A percentile compares a stretch with the other conserved stretches of the same genome.
Conservation (phyloP, 1,140 invertebrate species). For the Danaus melanippus region DNA sequence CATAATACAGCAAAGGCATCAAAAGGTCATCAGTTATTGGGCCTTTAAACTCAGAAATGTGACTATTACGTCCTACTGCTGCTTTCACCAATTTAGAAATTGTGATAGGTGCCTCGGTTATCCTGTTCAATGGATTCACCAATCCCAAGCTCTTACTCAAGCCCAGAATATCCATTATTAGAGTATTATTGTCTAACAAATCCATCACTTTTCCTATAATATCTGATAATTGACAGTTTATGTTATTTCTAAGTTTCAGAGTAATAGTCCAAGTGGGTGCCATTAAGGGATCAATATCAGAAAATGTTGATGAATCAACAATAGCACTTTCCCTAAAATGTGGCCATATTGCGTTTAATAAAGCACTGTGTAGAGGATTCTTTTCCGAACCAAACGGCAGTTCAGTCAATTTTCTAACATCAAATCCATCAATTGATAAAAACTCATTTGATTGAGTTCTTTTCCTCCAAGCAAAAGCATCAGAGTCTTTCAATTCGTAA, state of each 20-base stretch:
- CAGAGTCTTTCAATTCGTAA: constrained; percentile 79
- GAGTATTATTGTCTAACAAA: constrained; percentile 48
- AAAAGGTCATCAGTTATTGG: constrained; percentile 84
- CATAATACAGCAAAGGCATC: constrained; percentile 82
- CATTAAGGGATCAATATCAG: constrained; percentile 88
- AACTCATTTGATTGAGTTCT: constrained; percentile 82
- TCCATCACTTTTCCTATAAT: constrained; percentile 68
- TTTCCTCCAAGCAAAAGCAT: constrained; percentile 76
- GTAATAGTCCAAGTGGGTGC: constrained; percentile 85
- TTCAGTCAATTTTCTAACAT: constrained; percentile 68
- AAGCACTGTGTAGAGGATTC: constrained; percentile 85
- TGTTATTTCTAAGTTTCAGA: constrained; percentile 74
- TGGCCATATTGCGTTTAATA: constrained; percentile 90
- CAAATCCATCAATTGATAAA: constrained; percentile 77
- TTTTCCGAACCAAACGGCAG: constrained; percentile 88
- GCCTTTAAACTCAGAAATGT: constrained; percentile 71
- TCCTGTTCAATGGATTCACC: constrained; percentile 60
- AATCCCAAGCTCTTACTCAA: constrained; percentile 57
- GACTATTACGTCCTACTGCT: constrained; percentile 52
- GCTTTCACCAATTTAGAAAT: constrained; percentile 65
- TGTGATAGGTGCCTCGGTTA: constrained; percentile 65
- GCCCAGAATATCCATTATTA: constrained; percentile 59
- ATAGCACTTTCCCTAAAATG: constrained; percentile 88
- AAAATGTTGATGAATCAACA: constrained; percentile 89
- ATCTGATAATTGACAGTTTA: constrained; percentile 78